Conservation (phyloP, 2,113 vertebrate genomes). For the Forbesichthys papilliferus region DNA sequence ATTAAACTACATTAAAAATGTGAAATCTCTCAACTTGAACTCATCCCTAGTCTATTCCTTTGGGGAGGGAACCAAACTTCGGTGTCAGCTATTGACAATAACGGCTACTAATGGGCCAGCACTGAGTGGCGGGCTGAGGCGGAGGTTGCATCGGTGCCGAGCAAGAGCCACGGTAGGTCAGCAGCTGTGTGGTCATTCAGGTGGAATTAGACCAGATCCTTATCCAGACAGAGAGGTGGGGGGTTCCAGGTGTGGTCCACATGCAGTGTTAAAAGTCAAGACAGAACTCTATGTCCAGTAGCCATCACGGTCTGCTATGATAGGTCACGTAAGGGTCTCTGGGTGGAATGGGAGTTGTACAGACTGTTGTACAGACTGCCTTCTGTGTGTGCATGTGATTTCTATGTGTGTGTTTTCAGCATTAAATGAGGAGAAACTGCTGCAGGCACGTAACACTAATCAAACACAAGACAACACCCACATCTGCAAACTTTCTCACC, state of each 20-base stretch:
- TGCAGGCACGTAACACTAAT: not conserved
- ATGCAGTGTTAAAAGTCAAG: not conserved
- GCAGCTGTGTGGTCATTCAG: conserved; percentile 10
- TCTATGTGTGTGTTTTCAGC: not conserved
- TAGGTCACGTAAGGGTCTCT: no score
- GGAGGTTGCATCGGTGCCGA: not conserved
- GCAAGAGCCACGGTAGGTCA: not conserved
- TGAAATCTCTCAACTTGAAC: no score
- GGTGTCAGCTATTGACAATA: not conserved
- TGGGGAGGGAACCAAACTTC: no score
- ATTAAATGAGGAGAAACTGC: not conserved
- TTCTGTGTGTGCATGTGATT: no score
- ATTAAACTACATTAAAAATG: no score
- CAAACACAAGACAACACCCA: not conserved
- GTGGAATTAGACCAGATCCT: conserved; percentile 15
- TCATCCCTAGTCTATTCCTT: no score
- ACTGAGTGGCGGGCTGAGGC: not conserved
- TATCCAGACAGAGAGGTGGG: not conserved
- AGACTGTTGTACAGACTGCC: no score
- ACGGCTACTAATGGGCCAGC: not conserved
- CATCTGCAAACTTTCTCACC: conserved; percentile 1
- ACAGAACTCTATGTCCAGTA: not conserved
- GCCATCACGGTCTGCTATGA: no score
- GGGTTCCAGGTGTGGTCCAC: conserved; percentile 1
- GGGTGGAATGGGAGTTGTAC: no score